phyloP scores from a whole-genome alignment of 2,888 invertebrate genomes.

The Orthonevra nobilis region DNA sequence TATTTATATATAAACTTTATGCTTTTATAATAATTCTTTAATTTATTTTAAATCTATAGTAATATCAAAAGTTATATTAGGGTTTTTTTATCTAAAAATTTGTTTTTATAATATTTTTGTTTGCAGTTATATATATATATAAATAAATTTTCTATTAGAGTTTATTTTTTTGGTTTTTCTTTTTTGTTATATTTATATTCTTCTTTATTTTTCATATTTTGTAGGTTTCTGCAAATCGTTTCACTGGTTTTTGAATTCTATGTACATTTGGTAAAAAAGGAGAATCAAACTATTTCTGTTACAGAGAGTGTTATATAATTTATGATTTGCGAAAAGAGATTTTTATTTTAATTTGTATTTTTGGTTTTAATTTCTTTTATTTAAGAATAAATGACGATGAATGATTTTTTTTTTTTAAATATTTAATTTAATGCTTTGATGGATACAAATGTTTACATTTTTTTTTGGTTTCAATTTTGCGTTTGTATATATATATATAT shows the following conservation, averaged over 20 bases:
- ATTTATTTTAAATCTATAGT: slow-evolving; percentile 60
- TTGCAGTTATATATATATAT: slow-evolving; percentile 43
- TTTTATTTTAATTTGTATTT: no score
- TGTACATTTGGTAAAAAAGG: slow-evolving; percentile 51
- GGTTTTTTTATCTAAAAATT: slow-evolving; percentile 55
- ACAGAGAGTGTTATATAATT: slow-evolving; percentile 36
- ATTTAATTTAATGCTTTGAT: slow-evolving; percentile 40
- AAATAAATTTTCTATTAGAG: slow-evolving; percentile 59
- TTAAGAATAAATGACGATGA: slow-evolving; percentile 48
- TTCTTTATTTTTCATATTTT: no score
- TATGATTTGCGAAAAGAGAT: slow-evolving; percentile 35
- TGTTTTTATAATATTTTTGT: slow-evolving; percentile 42
- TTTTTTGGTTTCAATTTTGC: slow-evolving; percentile 16
- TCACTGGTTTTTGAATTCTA: slow-evolving; percentile 24
- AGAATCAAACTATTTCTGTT: slow-evolving; percentile 37
- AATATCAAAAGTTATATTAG: slow-evolving; percentile 70
- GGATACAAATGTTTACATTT: slow-evolving; percentile 51
- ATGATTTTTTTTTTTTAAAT: slow-evolving; percentile 39
- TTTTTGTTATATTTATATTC: no score
- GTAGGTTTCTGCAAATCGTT: slow-evolving; percentile 41
- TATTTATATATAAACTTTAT: slow-evolving; percentile 21
- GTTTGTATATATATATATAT: slow-evolving; percentile 19
- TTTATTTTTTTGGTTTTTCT: slow-evolving; percentile 33
- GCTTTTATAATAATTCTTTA: no score
- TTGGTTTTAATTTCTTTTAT: slow-evolving; percentile 15